Evolutionary conservation across 35 echinoderm and acorn worm genomes (phyloP).

Genomic region (Ophiothrix spiculata): DNA sequence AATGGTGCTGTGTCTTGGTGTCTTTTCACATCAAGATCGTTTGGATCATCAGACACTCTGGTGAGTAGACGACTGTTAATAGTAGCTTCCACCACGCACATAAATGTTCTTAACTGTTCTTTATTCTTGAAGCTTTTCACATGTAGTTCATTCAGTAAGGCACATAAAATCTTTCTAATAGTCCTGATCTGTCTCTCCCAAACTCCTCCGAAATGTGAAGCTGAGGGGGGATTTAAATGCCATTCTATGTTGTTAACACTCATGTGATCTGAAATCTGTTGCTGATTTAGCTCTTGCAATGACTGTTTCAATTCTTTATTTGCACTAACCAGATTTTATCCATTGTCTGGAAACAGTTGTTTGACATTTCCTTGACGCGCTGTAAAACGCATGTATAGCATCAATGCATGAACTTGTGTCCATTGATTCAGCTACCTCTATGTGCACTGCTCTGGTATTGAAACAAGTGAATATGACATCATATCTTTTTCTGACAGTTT

Average conservation of each 20-base stretch:
- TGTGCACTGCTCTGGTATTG: constrained; percentile 22
- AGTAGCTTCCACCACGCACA: constrained; percentile 48
- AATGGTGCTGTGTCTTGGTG: constrained; percentile 8
- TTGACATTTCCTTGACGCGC: constrained; percentile 27
- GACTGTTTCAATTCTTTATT: constrained; percentile 10
- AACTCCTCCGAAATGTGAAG: constrained; percentile 28
- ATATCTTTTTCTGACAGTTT: constrained; percentile 1
- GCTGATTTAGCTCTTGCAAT: no score
- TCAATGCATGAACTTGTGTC: constrained; percentile 36
- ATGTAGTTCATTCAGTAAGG: constrained; percentile 18
- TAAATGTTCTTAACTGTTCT: constrained; percentile 47
- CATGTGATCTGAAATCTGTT: neutral
- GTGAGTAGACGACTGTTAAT: constrained; percentile 55
- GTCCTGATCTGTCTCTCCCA: constrained; percentile 41
- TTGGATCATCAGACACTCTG: constrained; percentile 34
- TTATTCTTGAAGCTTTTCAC: constrained; percentile 40
- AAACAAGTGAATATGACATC: constrained; percentile 25
- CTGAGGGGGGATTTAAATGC: constrained; percentile 37
- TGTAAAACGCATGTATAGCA: constrained; percentile 31
- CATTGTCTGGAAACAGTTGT: constrained; percentile 41
- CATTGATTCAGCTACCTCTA: constrained; percentile 25
- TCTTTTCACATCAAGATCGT: constrained; percentile 16
- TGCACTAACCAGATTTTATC: constrained; percentile 37
- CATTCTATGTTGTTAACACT: constrained; percentile 7
- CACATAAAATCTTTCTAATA: neutral